Conservation (phyloP, 2,888 invertebrate genomes). For the Clanis bilineata region DNA sequence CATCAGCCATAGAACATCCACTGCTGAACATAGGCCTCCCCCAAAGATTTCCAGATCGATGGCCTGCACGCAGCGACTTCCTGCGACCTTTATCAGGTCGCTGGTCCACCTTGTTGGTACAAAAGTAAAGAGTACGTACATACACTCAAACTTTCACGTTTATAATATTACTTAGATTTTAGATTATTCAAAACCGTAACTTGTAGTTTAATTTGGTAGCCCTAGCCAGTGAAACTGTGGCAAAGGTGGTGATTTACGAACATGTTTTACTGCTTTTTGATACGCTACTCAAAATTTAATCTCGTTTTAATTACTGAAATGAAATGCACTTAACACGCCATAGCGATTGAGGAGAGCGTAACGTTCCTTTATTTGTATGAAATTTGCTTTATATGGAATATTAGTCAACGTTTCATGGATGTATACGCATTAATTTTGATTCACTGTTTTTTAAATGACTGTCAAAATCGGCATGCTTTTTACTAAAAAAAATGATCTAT, state of each 20-base stretch:
- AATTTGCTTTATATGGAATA: background rate
- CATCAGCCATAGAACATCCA: too few relatives aligned
- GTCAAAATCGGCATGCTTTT: too few relatives aligned
- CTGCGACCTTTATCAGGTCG: too few relatives aligned
- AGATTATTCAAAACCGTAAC: background rate
- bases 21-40: too few relatives aligned
- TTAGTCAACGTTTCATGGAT: background rate
- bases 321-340: conserved; percentile 50
- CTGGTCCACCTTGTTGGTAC: too few relatives aligned
- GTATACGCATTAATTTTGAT: too few relatives aligned
- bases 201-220: conserved; percentile 29
- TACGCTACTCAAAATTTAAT: conserved; percentile 75
- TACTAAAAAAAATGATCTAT: too few relatives aligned
- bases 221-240: conserved; percentile 42
- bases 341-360: conserved; percentile 36
- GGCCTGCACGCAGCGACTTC: too few relatives aligned
- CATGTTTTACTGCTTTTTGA: conserved; percentile 68
- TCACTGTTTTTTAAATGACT: too few relatives aligned
- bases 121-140: too few relatives aligned
- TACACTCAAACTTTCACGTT: background rate
- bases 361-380: conserved; percentile 7
- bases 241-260: conserved; percentile 56
- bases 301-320: conserved; percentile 67
- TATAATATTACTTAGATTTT: background rate
- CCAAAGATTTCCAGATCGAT: too few relatives aligned